Conservation (phyloP, 2,888 invertebrate species). For the Arge pagana region DNA sequence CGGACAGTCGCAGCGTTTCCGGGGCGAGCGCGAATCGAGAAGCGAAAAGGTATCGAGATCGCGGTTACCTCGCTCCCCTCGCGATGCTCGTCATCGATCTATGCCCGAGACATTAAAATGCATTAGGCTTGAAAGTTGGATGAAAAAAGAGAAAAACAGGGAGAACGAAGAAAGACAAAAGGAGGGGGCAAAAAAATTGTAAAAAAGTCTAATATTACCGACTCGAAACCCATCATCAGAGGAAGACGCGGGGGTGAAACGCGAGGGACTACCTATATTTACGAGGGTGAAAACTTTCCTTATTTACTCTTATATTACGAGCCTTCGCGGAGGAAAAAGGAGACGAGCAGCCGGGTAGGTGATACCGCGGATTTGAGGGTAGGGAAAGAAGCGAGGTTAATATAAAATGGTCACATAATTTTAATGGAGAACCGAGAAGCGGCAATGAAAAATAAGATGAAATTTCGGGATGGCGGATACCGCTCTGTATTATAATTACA, state of each 20-base stretch:
- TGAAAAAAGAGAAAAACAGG: slow-evolving; percentile 1
- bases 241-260: neutral
- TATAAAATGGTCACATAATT: slow-evolving; percentile 24
- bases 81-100: slow-evolving; percentile 41
- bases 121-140: slow-evolving; percentile 37
- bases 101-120: slow-evolving; percentile 42
- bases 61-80: slow-evolving; percentile 29
- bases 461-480: slow-evolving; percentile 1
- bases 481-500: slow-evolving; percentile 21
- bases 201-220: slow-evolving; percentile 25
- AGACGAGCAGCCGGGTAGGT: too few relatives aligned
- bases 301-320: slow-evolving; percentile 34
- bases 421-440: slow-evolving; percentile 15
- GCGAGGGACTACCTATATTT: slow-evolving; percentile 1
- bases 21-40: too few relatives aligned
- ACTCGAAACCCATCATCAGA: slow-evolving; percentile 25
- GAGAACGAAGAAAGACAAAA: neutral
- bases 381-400: slow-evolving; percentile 5
- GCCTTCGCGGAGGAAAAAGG: slow-evolving; percentile 32
- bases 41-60: slow-evolving; percentile 29
- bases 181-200: slow-evolving; percentile 4
- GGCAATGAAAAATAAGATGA: slow-evolving; percentile 10
- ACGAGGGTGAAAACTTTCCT: slow-evolving; percentile 32
- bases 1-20: too few relatives aligned
- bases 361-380: too few relatives aligned